Percentiles rank a stretch among this genome's conserved stretches.
phyloP scores from a whole-genome alignment of 2,797 vertebrate species.

The Acropternis orthonyx region DNA sequence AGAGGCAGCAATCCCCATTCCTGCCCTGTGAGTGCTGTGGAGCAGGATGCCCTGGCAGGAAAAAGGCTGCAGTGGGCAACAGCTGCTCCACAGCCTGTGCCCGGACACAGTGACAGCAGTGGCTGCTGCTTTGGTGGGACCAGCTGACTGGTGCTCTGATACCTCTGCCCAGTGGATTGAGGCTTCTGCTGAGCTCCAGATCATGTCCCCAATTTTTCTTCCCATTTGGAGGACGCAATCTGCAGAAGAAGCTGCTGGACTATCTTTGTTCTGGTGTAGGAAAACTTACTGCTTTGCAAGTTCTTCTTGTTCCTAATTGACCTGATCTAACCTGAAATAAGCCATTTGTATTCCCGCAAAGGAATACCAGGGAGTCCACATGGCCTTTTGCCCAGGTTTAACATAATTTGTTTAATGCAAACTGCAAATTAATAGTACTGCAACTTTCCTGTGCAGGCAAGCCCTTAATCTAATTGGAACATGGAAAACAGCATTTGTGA shows the following conservation, averaged over 20 bases:
- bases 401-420: conserved; percentile 46
- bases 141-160: not conserved
- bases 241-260: conserved; percentile 10
- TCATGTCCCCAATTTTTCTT: not conserved
- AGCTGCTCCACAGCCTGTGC: not conserved
- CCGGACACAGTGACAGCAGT: not conserved
- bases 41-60: not conserved
- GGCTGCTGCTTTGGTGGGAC: not conserved
- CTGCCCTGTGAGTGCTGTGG: not conserved
- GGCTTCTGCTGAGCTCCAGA: not conserved
- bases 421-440: conserved; percentile 34
- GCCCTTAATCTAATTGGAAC: conserved; percentile 51
- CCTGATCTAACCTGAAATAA: conserved; percentile 45
- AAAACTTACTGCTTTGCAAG: conserved; percentile 25
- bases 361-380: conserved; percentile 22
- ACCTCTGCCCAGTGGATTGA: not conserved
- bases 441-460: conserved; percentile 62
- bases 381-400: conserved; percentile 54
- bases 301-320: conserved; percentile 46
- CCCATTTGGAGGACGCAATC: not conserved
- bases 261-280: not conserved
- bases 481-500: conserved; percentile 16
- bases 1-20: not conserved
- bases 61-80: not conserved
- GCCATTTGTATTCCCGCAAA: conserved; percentile 22